These are phyloP conservation scores for Sterrhoptilus dennistouni DNA, from an alignment of 2,113 vertebrate species.

Conservation along the genomic window DNA sequence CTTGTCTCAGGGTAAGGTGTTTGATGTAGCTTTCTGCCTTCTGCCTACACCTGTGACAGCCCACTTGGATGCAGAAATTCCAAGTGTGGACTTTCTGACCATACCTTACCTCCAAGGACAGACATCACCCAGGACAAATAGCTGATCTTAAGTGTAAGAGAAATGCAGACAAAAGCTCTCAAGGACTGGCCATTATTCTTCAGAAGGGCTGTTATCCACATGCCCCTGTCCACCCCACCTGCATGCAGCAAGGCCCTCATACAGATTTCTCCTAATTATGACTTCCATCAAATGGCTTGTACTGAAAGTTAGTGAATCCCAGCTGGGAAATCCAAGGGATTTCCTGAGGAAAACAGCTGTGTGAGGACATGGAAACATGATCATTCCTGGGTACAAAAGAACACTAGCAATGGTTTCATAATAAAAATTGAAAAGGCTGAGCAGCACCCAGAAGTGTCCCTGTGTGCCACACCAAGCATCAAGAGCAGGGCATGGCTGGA, in stretches of 20 bases:
- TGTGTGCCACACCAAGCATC: background rate
- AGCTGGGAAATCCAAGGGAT: background rate
- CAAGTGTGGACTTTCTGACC: background rate
- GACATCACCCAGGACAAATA: background rate
- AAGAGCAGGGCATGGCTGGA: background rate
- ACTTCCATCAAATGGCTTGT: background rate
- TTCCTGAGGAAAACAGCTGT: background rate
- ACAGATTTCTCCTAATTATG: background rate
- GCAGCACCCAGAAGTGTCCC: background rate
- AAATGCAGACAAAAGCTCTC: background rate
- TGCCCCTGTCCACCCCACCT: background rate
- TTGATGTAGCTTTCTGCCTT: background rate
- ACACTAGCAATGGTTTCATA: background rate
- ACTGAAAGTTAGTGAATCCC: background rate
- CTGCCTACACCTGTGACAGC: background rate
- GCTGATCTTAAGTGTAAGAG: background rate
- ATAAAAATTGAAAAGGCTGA: background rate
- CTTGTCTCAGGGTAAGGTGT: background rate
- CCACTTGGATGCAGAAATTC: background rate
- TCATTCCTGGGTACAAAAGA: background rate
- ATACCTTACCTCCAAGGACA: background rate
- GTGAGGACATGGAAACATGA: background rate
- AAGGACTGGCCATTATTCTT: background rate
- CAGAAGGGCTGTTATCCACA: background rate
- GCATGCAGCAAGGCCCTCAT: background rate